phyloP scores from a whole-genome alignment of 2,888 invertebrate species.

The Eudasyphora cyanicolor region DNA sequence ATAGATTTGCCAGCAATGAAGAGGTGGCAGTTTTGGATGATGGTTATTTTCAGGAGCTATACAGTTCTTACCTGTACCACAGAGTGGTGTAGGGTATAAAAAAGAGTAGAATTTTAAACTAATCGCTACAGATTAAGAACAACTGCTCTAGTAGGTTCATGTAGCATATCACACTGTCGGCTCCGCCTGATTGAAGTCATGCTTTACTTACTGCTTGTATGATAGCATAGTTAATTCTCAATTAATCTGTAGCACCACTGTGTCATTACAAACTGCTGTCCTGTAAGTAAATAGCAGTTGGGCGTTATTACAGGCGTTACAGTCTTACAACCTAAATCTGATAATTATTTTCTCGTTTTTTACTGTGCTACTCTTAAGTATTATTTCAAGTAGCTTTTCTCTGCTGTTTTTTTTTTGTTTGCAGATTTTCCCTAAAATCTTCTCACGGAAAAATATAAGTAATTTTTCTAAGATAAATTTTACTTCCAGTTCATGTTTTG shows the following conservation, averaged over 20 bases:
- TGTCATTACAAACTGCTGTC: neutral
- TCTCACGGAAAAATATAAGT: neutral
- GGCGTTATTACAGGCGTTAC: neutral
- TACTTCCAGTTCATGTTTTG: slow-evolving; percentile 21
- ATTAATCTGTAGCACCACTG: neutral
- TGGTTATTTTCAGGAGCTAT: too few relatives aligned
- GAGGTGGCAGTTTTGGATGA: too few relatives aligned
- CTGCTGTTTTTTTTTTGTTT: neutral
- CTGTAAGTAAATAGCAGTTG: neutral
- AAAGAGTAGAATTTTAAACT: too few relatives aligned
- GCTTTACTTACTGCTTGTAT: neutral
- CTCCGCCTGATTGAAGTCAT: too few relatives aligned
- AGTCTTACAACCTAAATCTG: slow-evolving; percentile 49
- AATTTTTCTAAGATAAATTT: slow-evolving; percentile 24
- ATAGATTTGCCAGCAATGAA: too few relatives aligned
- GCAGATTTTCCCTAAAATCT: neutral
- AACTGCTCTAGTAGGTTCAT: too few relatives aligned
- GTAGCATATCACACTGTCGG: too few relatives aligned
- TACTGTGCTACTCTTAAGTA: neutral
- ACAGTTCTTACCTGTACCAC: too few relatives aligned
- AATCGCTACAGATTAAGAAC: too few relatives aligned
- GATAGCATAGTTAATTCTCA: too few relatives aligned
- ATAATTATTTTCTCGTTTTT: slow-evolving; percentile 55
- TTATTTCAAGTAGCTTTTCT: neutral
- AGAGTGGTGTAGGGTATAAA: too few relatives aligned